Evolutionary conservation across 2,888 invertebrate genomes (phyloP), one percentile per base, ranked within the genome.

Genomic region (Lepidochrysops patricia): DNA sequence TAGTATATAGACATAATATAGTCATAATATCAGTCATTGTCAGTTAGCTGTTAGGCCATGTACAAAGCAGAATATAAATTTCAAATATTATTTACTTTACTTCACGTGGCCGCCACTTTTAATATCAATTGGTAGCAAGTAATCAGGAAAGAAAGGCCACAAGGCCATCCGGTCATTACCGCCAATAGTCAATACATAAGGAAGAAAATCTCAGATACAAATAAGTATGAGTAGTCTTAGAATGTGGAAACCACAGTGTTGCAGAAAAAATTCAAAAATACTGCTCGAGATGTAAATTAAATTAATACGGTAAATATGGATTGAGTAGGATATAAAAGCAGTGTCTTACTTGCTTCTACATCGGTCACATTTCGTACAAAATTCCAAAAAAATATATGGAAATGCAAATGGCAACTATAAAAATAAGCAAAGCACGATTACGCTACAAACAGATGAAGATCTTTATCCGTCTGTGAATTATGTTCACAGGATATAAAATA

Each of bases 61-160:
- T 13, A 13, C n/a, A 12, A 4, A 35, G 34, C 4, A 35, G 19
- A 43, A 43, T n/a, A n/a, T n/a, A n/a, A 19, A 43, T 19, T 12
- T 19, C 9, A 23, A 43, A 19, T 13, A 9, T 4, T 23, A 12
- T 5, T 6, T 4, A 19, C 7, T n/a, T 13, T 50, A 15, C n/a
- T 7, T 6, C 2, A 37, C 13, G 3, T 3, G n/a, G 15, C 37
- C 50, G 25, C 2, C 50, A 26, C 26, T n/a, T 26, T 13, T 50
- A 50, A 26, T 26, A 26, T 26, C 3, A 12, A 26, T 50, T 50
- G 50, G 26, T 13, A 26, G n/a, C 50, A 50, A 43, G 23, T 49
- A 25, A 50, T 26, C 50, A 50, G 50, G 50, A 50, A 50, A 50
- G 50, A 50, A 50, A 50, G 26, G 50, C 50, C n/a, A 12, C 50